Evolutionary conservation across 2,113 vertebrate species (phyloP).

Genomic region (Candoia aspera): DNA sequence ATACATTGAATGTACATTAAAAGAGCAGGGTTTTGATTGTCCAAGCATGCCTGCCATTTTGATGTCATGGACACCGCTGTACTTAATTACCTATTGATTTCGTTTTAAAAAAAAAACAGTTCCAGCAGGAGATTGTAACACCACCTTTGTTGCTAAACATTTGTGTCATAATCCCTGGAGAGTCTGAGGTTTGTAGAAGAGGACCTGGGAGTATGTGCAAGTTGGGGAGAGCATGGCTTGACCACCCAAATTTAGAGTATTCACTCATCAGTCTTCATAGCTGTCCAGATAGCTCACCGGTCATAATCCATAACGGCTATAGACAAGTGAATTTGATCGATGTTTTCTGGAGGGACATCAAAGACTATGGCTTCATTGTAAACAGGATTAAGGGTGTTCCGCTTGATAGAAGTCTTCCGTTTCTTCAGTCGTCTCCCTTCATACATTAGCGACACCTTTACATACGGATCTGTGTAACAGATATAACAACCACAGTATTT

Average conservation of each 20-base stretch:
- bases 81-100: background rate
- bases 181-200: too few relatives aligned
- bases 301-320: constrained; percentile 99
- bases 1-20: too few relatives aligned
- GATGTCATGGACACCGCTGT: too few relatives aligned
- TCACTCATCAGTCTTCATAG: background rate
- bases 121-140: background rate
- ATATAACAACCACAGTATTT: constrained; percentile 37
- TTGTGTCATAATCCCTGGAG: background rate
- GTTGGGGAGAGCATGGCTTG: background rate
- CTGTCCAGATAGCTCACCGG: constrained; percentile 81
- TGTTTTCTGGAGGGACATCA: constrained; percentile 95
- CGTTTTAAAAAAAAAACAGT: background rate
- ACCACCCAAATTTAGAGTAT: background rate
- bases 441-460: constrained; percentile 98
- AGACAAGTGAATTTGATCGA: constrained; percentile 95
- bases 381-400: constrained; percentile 96
- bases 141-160: background rate
- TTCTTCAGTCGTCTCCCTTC: constrained; percentile 96
- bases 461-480: constrained; percentile 89
- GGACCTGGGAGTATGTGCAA: too few relatives aligned
- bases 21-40: too few relatives aligned
- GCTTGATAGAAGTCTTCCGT: constrained; percentile 97
- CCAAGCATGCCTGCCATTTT: too few relatives aligned
- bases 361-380: constrained; percentile 99